Evolutionary conservation across 2,888 invertebrate genomes (phyloP).

Genomic region (Macaria liturata): DNA sequence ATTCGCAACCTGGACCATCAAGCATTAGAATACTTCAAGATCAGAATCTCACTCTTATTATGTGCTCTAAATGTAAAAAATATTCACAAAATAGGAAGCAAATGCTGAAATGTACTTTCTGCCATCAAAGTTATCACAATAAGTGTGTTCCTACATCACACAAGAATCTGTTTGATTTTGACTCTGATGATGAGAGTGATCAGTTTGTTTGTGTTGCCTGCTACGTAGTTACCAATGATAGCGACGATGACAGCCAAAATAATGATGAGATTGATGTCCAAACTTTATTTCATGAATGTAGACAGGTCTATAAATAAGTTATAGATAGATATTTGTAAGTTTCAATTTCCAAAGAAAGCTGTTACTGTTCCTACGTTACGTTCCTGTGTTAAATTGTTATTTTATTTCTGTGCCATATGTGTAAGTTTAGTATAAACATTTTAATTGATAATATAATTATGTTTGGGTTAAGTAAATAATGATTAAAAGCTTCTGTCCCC

Average conservation of each 20-base stretch:
- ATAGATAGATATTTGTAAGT: conserved; percentile 1
- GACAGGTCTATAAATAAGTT: neutral
- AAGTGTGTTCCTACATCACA: conserved; percentile 3
- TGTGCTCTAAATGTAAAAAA: conserved; percentile 1
- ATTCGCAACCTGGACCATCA: conserved; percentile 2
- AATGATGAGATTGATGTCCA: neutral
- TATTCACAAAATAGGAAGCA: conserved; percentile 2
- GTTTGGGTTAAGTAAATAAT: too few species aligned
- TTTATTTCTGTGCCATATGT: conserved; percentile 1
- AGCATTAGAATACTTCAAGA: conserved; percentile 1
- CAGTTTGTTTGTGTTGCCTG: conserved; percentile 3
- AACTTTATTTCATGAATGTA: conserved; percentile 2
- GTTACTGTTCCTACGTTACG: neutral
- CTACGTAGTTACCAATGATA: conserved; percentile 2
- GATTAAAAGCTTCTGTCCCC: too few species aligned
- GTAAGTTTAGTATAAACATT: conserved; percentile 1
- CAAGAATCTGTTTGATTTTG: conserved; percentile 3
- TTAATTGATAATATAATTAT: neutral
- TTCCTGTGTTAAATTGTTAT: conserved; percentile 1
- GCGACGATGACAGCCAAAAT: conserved; percentile 1
- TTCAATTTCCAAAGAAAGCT: conserved; percentile 1
- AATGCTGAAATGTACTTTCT: conserved; percentile 2
- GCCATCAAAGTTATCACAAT: conserved; percentile 2
- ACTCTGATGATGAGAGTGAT: conserved; percentile 4
- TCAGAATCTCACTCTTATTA: neutral